Base-by-base conservation (phyloP, 2,888 invertebrate species). In the Troides oblongomaculatus region DNA sequence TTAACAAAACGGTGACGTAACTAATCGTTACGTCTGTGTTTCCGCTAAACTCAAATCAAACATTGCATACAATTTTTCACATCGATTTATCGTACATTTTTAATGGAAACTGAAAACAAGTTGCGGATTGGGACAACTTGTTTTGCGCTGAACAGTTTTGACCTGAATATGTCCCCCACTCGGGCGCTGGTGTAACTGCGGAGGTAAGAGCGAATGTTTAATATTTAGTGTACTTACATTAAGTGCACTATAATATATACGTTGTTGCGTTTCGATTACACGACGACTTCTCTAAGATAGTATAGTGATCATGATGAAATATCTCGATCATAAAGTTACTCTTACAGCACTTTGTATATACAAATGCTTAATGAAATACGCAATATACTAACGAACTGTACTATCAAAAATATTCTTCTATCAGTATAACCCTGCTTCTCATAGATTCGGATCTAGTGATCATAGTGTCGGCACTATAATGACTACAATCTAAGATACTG, bases 61-160 rank as follows among this genome's bases (percentile, higher is more conserved):
- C 66, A 66, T 62, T 46, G 58, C 36, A 30, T 53, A 62, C 65
- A 53, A 70, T 66, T 62, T 66, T 70, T 70, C 70, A 70, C 30
- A 66, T 70, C 62, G 62, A 43, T 17, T 58, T 58, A 66, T 66
- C 66, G 70, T 30, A 70, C 62, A 14, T 70, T 70, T 68, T 70
- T 70, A 70, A 70, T 66, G 66, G 70, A 70, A 70, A 66, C 66
- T 70, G 66, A 62, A 70, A 70, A 70, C 70, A 66, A 62, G 62
- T 64, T 62, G 58, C 30, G 58, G 62, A 66, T 66, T 58, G 58
- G 53, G 50, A 50, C 66, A 70, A 62, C 66, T 62, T 70, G 69
- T 69, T 69, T 66, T 69, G 62, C 64, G 12, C 61, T 61, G 69
- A 69, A 69, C 65, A 69, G 30, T 62, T 62, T 58, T 36, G 70